These are phyloP conservation scores for Sympetrum striolatum DNA, from an alignment of 2,888 invertebrate species.

Conservation along the genomic window DNA sequence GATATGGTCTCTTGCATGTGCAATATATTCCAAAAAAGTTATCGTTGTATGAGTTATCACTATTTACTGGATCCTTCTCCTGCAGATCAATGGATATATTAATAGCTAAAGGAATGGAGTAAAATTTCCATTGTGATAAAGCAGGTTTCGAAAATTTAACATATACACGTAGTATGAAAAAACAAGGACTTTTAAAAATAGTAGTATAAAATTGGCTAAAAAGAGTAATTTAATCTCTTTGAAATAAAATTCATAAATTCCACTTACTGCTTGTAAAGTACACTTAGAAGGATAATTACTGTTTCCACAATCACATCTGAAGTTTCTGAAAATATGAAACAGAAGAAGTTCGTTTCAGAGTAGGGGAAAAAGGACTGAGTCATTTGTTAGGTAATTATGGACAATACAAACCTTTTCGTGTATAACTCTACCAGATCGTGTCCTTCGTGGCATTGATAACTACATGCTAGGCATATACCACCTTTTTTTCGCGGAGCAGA, in stretches of 20 bases:
- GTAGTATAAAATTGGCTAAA: no score
- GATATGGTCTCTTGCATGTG: conserved; percentile 89
- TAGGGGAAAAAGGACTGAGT: background rate
- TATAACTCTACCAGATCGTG: conserved; percentile 96
- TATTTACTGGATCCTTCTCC: conserved; percentile 71
- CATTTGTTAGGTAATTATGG: background rate
- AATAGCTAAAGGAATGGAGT: background rate
- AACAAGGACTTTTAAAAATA: conserved; percentile 40
- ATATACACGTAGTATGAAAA: no score
- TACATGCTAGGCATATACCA: conserved; percentile 93
- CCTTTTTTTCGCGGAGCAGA: conserved; percentile 70
- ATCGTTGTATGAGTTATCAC: conserved; percentile 84
- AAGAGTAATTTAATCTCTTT: no score
- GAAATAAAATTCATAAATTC: no score
- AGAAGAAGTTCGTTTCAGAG: background rate
- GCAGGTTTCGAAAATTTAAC: no score
- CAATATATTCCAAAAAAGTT: conserved; percentile 95
- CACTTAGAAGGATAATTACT: conserved; percentile 75
- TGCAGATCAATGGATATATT: conserved; percentile 48
- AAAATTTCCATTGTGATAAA: background rate
- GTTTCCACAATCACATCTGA: conserved; percentile 95
- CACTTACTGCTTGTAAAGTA: conserved; percentile 68
- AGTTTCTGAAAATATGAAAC: conserved; percentile 67
- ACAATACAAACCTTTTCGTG: conserved; percentile 71
- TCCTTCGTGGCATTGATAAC: conserved; percentile 92